Evolutionary conservation across 2,888 invertebrate genomes (phyloP).

Genomic region (Drosophila anomelani): DNA sequence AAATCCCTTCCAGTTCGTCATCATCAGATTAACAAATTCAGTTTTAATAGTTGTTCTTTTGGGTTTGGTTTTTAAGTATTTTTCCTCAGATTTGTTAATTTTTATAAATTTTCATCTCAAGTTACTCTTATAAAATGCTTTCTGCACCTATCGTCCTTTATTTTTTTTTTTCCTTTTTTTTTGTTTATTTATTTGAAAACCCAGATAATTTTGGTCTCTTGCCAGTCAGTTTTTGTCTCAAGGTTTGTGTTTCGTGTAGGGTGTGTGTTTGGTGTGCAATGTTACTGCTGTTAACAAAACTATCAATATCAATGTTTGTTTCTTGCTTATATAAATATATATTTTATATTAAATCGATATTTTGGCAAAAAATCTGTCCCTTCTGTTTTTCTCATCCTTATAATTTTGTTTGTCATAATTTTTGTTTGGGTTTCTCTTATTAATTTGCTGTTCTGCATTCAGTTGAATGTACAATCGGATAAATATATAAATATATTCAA

Average conservation of each 20-base stretch:
- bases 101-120: slow-evolving; percentile 83
- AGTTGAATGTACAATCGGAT: slow-evolving; percentile 64
- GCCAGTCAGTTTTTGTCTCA: slow-evolving; percentile 83
- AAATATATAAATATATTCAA: slow-evolving; percentile 68
- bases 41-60: slow-evolving; percentile 58
- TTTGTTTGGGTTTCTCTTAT: slow-evolving; percentile 39
- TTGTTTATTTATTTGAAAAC: slow-evolving; percentile 82
- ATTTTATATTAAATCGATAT: slow-evolving; percentile 60
- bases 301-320: slow-evolving; percentile 74
- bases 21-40: slow-evolving; percentile 69
- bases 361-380: slow-evolving; percentile 55
- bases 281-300: slow-evolving; percentile 68
- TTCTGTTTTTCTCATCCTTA: slow-evolving; percentile 30
- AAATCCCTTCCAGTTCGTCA: slow-evolving; percentile 45
- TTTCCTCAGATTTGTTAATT: slow-evolving; percentile 62
- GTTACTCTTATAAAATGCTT: slow-evolving; percentile 77
- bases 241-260: slow-evolving; percentile 60
- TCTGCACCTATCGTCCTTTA: slow-evolving; percentile 52
- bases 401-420: slow-evolving; percentile 35
- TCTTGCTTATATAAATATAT: slow-evolving; percentile 66
- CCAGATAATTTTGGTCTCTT: slow-evolving; percentile 85
- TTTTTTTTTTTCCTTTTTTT: slow-evolving; percentile 34
- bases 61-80: slow-evolving; percentile 52
- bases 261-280: slow-evolving; percentile 49
- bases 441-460: slow-evolving; percentile 52